Conservation (phyloP, 2,797 vertebrate genomes). For the Acanthiza pusilla region DNA sequence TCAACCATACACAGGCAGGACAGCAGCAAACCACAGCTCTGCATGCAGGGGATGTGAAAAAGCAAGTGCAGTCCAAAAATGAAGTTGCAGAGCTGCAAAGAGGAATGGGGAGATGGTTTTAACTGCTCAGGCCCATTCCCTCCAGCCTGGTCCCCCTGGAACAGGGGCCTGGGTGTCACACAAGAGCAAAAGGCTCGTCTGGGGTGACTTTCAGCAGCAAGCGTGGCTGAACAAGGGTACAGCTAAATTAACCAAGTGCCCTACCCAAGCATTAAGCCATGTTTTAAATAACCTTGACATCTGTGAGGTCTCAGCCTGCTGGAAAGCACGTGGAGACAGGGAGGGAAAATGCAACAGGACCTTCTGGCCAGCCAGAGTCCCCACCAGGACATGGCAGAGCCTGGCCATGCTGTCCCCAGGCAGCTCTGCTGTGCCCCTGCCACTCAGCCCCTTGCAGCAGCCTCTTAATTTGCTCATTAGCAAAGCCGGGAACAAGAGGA, state of each 20-base stretch:
- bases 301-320: neutral
- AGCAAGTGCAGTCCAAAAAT: neutral
- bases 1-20: neutral
- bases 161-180: neutral
- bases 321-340: neutral
- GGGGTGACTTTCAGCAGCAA: neutral
- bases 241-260: neutral
- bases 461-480: neutral
- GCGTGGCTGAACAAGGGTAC: neutral
- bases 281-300: slow-evolving; percentile 30
- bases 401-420: rapidly evolving
- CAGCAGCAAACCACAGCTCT: neutral
- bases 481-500: neutral
- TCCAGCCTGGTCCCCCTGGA: neutral
- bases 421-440: neutral
- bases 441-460: neutral
- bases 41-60: rapidly evolving
- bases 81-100: neutral
- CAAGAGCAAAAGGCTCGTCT: neutral
- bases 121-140: neutral
- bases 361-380: neutral
- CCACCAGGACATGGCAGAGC: neutral
- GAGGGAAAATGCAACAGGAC: neutral
- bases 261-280: neutral
- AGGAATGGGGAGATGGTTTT: neutral